phyloP scores from a whole-genome alignment of 2,113 vertebrate species.

The Elaphurus davidianus region DNA sequence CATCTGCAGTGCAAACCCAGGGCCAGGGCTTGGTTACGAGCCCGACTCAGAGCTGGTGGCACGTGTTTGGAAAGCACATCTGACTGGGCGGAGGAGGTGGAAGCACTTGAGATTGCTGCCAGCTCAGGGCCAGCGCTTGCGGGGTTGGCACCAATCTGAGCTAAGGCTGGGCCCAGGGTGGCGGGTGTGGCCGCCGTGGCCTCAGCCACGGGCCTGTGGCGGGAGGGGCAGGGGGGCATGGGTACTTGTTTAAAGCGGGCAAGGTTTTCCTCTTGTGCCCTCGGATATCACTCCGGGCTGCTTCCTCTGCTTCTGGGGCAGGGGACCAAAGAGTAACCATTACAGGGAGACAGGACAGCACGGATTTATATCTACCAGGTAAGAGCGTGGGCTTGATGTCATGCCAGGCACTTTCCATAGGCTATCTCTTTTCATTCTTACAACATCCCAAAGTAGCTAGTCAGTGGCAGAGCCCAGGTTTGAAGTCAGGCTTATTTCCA shows the following conservation, averaged over 20 bases:
- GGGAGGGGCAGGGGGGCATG: not conserved
- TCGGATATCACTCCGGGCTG: conserved; percentile 22
- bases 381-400: not conserved
- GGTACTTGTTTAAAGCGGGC: conserved; percentile 3
- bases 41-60: conserved; percentile 33
- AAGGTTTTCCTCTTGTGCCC: conserved; percentile 23
- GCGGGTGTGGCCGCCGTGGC: not conserved
- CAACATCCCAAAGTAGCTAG: not conserved
- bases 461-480: not conserved
- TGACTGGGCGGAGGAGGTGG: not conserved
- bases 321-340: not conserved
- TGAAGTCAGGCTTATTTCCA: conserved; percentile 23
- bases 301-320: not conserved
- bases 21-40: conserved; percentile 39
- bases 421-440: not conserved
- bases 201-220: not conserved
- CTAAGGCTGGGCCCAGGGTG: not conserved
- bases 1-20: conserved; percentile 44
- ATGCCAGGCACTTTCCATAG: not conserved
- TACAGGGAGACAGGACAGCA: not conserved
- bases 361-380: not conserved
- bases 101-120: conserved; percentile 51
- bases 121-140: conserved; percentile 29
- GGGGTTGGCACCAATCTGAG: conserved; percentile 28
- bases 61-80: conserved; percentile 47